These are phyloP conservation scores for Pollenia griseotomentosa DNA, from an alignment of 2,888 invertebrate species.

Conservation along the genomic window DNA sequence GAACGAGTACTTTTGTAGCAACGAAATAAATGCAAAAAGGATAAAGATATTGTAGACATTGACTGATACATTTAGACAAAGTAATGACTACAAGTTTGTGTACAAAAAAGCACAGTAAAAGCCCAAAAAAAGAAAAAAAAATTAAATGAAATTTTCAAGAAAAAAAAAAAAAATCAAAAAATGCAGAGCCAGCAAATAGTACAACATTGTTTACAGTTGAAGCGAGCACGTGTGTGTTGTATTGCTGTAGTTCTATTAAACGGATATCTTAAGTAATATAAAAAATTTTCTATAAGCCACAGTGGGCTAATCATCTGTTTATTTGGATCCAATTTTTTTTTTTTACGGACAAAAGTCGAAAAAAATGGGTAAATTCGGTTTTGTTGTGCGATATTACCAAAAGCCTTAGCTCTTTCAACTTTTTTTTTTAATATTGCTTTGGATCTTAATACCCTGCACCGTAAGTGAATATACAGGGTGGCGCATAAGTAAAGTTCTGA, in stretches of 20 bases:
- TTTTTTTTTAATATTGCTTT: too few species aligned
- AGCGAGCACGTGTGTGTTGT: not conserved
- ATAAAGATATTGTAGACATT: slow-evolving; percentile 32
- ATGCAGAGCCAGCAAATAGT: slow-evolving; percentile 34
- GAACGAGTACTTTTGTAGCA: slow-evolving; percentile 12
- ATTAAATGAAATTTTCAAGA: slow-evolving; percentile 29
- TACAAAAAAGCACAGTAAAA: slow-evolving; percentile 20
- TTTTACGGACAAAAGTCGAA: not conserved
- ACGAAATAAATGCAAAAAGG: slow-evolving; percentile 12
- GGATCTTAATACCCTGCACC: too few species aligned
- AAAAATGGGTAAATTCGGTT: too few species aligned
- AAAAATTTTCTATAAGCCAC: not conserved
- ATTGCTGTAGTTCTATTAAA: not conserved
- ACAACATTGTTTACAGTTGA: not conserved
- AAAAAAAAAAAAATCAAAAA: not conserved
- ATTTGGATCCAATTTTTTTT: not conserved
- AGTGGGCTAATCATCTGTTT: not conserved
- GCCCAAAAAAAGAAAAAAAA: not conserved
- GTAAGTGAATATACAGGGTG: too few species aligned
- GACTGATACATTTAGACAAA: slow-evolving; percentile 36
- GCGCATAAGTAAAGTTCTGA: too few species aligned
- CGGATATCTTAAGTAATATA: not conserved
- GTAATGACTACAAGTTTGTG: slow-evolving; percentile 45
- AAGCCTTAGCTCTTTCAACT: too few species aligned
- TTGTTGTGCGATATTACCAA: too few species aligned